Evolutionary conservation across 2,797 vertebrate species (phyloP), one percentile per base, ranked within the genome.

Genomic region (Ctenosaura bakeri): DNA sequence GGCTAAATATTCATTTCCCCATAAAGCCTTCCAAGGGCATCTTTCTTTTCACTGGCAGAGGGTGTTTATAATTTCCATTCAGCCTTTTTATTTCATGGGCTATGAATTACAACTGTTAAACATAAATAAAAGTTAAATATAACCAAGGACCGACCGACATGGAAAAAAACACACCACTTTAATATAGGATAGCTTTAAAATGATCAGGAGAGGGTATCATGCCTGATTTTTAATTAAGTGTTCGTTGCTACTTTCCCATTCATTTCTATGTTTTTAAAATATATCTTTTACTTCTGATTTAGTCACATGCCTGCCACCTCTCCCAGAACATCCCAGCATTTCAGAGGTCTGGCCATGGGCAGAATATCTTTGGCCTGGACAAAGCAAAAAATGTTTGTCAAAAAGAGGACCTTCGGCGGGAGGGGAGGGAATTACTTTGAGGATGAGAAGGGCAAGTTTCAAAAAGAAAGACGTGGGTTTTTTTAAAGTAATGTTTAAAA

Each of bases 11-110:
- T 64, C 0, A 0, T 76, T 76, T 59, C 42, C 42, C 26, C 62
- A 0, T 0, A 69, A 69, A 1, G 1, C 18, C 56, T 1, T 0
- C 85, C 42, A 13, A 46, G 1, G 26, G 0, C 0, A 1, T 24
- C 50, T 1, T 50, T 87, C 0, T 89, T 95, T 91, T 77, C 80
- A 6, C 38, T 38, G 86, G 46, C 6, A 0, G 4, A 46, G 35
- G 77, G 20, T 78, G 0, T 62, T 89, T 42, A 20, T 8, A 84
- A 77, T 0, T 0, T 71, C 35, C 14, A 10, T 18, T 2, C 35
- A 56, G 20, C 22, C 18, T 50, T 92, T 71, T 93, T 22, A 3
- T 79, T 92, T 74, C 24, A 59, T 56, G 73, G 20, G 16, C 64
- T 54, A 80, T n/a, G 26, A 64, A 66, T 76, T 6, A 0, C 54